A percentile compares a stretch with the other conserved stretches of the same genome.
Evolutionary conservation across 2,888 invertebrate species (phyloP).

Genomic region (Dryococelus australis): DNA sequence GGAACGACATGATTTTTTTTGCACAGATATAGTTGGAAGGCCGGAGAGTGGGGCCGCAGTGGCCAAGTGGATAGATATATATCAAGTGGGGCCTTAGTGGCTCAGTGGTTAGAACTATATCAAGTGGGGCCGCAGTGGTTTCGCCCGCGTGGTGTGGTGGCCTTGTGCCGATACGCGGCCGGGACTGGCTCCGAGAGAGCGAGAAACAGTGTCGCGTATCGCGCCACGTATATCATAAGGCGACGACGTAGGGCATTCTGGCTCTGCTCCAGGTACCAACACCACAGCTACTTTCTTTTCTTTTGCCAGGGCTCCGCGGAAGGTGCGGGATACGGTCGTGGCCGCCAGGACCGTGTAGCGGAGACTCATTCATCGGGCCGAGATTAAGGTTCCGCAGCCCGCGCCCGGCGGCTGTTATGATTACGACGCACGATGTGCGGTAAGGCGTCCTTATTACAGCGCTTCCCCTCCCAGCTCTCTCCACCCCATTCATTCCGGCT

Average conservation of each 20-base stretch:
- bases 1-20: too few species aligned
- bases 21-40: too few species aligned
- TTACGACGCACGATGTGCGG: background rate
- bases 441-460: background rate
- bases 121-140: too few species aligned
- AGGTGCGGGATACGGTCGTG: background rate
- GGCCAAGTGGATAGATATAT: too few species aligned
- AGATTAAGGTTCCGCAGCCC: background rate
- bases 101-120: too few species aligned
- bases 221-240: too few species aligned
- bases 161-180: background rate
- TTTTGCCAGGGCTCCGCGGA: background rate
- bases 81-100: too few species aligned
- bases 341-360: background rate
- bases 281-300: too few species aligned
- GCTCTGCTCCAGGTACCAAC: background rate
- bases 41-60: too few species aligned
- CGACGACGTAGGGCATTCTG: background rate
- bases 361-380: slow-evolving; percentile 10
- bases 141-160: background rate
- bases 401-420: background rate
- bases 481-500: too few species aligned
- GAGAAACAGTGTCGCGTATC: background rate
- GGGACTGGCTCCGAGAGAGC: background rate
- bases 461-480: too few species aligned